Base-by-base conservation (phyloP, 2,113 vertebrate species). In the Eurypyga helias region DNA sequence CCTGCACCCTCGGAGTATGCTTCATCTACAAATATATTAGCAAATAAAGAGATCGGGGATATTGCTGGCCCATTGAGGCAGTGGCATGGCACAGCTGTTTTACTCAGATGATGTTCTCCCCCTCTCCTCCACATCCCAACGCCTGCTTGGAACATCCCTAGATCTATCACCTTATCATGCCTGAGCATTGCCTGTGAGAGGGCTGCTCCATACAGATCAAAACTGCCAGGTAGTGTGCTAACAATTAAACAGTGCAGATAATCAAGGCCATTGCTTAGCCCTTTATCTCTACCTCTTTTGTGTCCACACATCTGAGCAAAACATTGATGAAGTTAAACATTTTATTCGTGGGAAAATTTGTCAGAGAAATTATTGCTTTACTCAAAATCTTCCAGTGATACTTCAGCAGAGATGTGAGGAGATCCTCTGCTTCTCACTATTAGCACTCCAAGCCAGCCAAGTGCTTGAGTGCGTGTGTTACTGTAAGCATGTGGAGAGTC, bases 391-490 rank as follows among this genome's bases (percentile, higher is more conserved):
- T 77, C 10, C 36, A 38, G 11, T 34, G 12, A 26, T 67, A 45
- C 5, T 69, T 70, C 54, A 49, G n/a, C 7, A 69, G 17, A 36
- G 65, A 29, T 3, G 3, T 36, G 36, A 76, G 67, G 62, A 70
- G 20, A 61, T 1, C 13, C 31, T 75, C n/a, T 33, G 12, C 24
- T 89, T 87, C 34, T 65, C 6, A 3, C 26, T 6, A 2, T 54
- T 28, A 60, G 5, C 14, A 9, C 33, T 51, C 26, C 14, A 14
- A 76, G 25, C 16, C 28, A 83, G 24, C 4, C 36, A 51, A 76
- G 8, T 0, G 0, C 14, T 51, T 66, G 24, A 55, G 4, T 7
- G 11, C 25, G 23, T 52, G 15, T 6, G 17, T 9, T 55, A 25
- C 11, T 33, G 23, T 58, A 49, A 75, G 15, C 21, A 13, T 3